Evolutionary conservation across 2,113 vertebrate species (phyloP).

Genomic region (Tetrax tetrax): DNA sequence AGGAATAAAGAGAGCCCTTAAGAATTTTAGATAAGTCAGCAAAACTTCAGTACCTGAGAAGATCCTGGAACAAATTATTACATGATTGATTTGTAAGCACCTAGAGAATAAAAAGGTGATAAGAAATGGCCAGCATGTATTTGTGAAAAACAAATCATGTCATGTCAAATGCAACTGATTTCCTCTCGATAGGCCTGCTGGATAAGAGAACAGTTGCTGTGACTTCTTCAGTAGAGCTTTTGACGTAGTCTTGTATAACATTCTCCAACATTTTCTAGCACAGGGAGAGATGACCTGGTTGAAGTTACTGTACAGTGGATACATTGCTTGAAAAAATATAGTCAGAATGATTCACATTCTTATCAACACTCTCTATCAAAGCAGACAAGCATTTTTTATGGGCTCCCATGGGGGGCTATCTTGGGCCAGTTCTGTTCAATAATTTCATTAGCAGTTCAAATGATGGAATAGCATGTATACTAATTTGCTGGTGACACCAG

Average conservation of each 20-base stretch:
- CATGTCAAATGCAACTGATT: neutral
- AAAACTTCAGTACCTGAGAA: neutral
- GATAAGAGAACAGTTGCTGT: neutral
- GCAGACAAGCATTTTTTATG: neutral
- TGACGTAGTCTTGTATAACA: neutral
- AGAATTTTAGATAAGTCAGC: neutral
- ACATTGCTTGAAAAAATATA: neutral
- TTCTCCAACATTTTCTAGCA: neutral
- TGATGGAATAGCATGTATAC: neutral
- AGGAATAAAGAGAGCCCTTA: neutral
- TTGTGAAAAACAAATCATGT: neutral
- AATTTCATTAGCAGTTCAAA: conserved; percentile 44
- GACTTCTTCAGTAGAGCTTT: neutral
- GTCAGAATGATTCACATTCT: neutral
- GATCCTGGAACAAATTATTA: neutral
- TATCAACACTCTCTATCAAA: neutral
- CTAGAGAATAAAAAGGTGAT: neutral
- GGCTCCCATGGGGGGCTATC: neutral
- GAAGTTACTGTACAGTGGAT: neutral
- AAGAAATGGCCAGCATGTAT: neutral
- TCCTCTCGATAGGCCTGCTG: neutral
- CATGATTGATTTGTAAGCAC: neutral
- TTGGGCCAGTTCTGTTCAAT: neutral
- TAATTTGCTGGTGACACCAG: conserved; percentile 19
- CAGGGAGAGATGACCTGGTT: neutral